A percentile compares a stretch with the other conserved stretches of the same genome.
These are phyloP conservation scores for Chondrilla cf. caribensis DNA, from an alignment of 37 sponge, comb jelly and placozoan genomes.

Conservation along the genomic window DNA sequence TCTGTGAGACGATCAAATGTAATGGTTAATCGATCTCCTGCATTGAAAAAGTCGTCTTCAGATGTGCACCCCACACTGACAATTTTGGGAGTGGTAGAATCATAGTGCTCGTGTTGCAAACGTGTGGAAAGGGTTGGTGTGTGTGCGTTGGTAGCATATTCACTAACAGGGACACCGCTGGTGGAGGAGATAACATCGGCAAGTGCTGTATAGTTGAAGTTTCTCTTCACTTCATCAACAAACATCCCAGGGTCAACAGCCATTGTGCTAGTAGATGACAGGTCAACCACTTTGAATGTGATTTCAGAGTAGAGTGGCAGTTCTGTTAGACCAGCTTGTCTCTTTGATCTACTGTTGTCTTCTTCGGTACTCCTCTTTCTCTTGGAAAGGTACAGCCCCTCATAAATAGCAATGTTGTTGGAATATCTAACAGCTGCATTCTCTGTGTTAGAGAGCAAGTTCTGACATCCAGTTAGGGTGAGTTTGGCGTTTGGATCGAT, in stretches of 20 bases:
- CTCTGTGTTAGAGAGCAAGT: conserved; percentile 56
- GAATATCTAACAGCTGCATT: conserved; percentile 57
- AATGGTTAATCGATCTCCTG: conserved; percentile 66
- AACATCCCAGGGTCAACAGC: conserved; percentile 30
- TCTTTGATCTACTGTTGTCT: not conserved
- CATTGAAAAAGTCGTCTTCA: conserved; percentile 43
- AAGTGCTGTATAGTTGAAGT: conserved; percentile 51
- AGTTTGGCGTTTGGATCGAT: conserved; percentile 35
- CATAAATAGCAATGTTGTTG: conserved; percentile 29
- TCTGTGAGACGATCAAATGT: conserved; percentile 64
- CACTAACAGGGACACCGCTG: conserved; percentile 16
- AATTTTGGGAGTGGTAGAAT: conserved; percentile 61
- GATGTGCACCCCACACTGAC: conserved; percentile 37
- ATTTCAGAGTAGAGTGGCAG: conserved; percentile 14
- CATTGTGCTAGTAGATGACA: conserved; percentile 11
- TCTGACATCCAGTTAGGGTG: conserved; percentile 68
- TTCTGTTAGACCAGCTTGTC: not conserved
- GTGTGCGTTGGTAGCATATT: not conserved
- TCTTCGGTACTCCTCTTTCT: conserved; percentile 9
- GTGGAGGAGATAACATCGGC: conserved; percentile 36
- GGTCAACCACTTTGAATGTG: conserved; percentile 5
- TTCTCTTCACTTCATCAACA: not conserved
- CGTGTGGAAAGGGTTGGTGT: not conserved
- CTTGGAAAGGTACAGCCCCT: not conserved
- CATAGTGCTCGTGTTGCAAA: conserved; percentile 29